Evolutionary conservation across 2,113 vertebrate genomes (phyloP), one percentile per base, ranked within the genome.

Genomic region (Neomonachus schauinslandi): DNA sequence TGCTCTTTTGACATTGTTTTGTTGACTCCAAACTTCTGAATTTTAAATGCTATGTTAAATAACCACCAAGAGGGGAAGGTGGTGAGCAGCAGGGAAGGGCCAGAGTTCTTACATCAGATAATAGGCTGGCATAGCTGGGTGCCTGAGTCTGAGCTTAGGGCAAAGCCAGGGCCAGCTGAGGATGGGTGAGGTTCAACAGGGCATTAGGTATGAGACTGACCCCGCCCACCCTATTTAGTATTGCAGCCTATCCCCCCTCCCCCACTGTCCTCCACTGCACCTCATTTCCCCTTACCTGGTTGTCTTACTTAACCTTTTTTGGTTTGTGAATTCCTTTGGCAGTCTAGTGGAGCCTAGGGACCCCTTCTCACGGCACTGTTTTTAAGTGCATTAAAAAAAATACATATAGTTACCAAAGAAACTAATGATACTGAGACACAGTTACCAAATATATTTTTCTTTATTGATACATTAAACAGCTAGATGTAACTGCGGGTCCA

Each of bases 391-490:
- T 67, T 59, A 15, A 84, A 46, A 46, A 89, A 94, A 86, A 67
- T 12, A 69, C n/a, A 72, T 13, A 91, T 74, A 5, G 33, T 81
- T 92, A 57, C 36, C 24, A 76, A 85, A 76, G 69, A 61, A 77
- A 69, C 22, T 28, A 13, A 42, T 65, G 16, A 19, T 42, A 63
- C n/a, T 49, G 83, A 93, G 14, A 94, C 55, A 94, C 8, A 95
- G 55, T 95, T 94, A 61, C 57, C 28, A 74, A 91, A 61, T 53
- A 2, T 36, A 24, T 85, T 22, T 71, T 93, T 96, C 69, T 84
- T 92, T 81, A 79, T 42, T 72, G 95, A 76, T 55, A 69, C 36
- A 28, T 72, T 92, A 82, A 95, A 57, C 57, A 96, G 72, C 24
- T 82, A 90, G 53, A 21, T 71, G 36, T 85, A 85, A 61, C 7